Evolutionary conservation across 2,797 vertebrate genomes (phyloP), one percentile per base, ranked within the genome.

Genomic region (Adelosebastes latens): DNA sequence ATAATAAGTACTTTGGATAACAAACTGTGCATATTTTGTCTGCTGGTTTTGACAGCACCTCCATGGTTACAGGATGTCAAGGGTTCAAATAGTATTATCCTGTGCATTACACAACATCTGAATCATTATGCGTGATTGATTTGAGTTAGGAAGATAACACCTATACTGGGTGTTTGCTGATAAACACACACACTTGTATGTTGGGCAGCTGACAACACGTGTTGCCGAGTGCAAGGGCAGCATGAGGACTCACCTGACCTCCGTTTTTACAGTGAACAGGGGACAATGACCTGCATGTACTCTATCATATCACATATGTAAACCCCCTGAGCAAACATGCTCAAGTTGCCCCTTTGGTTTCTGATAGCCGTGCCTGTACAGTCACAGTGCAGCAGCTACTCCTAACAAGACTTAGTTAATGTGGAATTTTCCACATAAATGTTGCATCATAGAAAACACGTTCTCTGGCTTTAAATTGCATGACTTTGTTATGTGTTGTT

Each of bases 321-420:
- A 87, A 81, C 80, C 49, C 24, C 49, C 46, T 61, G 69, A 84
- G 86, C 74, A 90, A 89, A 90, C 65, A 80, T 10, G 55, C 55
- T 71, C 16, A 42, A 29, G 63, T 78, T 83, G 24, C n/a, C 69
- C 62, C 67, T 70, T 36, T 27, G 72, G 22, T 36, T 74, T 75
- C 68, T 31, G 72, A 87, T 82, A 79, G 65, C 79, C 42, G 72
- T 12, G 78, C 42, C 58, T 64, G 31, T 27, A 14, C 59, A 76
- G 31, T 61, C 82, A 59, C 65, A 39, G 62, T 9, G 7, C 61
- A 72, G 53, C 2, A 46, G 6, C 74, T 22, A 24, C 59, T 59
- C 63, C 36, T 65, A 66, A 69, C 46, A 58, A 20, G 59, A 53
- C 31, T 63, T 6, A 36, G 39, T 53, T 53, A 53, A 56, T 49